Conservation (phyloP, 2,888 invertebrate genomes). For the Pelosia muscerda region DNA sequence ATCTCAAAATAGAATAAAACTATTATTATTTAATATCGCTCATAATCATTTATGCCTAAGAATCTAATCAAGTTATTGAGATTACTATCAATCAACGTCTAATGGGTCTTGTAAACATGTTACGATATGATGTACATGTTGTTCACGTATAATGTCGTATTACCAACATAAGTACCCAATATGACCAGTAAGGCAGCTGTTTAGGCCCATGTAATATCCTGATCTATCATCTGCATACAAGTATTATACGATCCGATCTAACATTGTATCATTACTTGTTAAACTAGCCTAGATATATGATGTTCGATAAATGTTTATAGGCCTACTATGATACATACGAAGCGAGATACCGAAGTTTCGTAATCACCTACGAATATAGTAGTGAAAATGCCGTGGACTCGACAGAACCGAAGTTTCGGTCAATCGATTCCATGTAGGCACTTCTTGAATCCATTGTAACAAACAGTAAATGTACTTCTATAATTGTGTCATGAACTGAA, state of each 20-base stretch:
- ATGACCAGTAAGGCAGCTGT: slow-evolving; percentile 7
- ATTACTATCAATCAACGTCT: slow-evolving; percentile 40
- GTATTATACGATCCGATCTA: background rate
- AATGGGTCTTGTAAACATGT: slow-evolving; percentile 17
- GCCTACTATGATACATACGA: too few species aligned
- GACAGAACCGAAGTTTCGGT: too few species aligned
- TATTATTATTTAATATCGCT: background rate
- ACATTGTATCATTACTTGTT: background rate
- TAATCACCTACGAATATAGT: too few species aligned
- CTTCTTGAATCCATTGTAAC: too few species aligned
- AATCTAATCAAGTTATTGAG: slow-evolving; percentile 20
- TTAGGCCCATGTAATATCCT: slow-evolving; percentile 14
- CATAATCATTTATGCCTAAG: slow-evolving; percentile 11
- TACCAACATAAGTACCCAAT: slow-evolving; percentile 1
- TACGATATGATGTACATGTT: background rate
- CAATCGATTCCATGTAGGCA: too few species aligned
- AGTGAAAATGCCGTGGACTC: too few species aligned
- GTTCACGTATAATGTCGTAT: slow-evolving; percentile 2
- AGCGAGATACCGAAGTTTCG: too few species aligned
- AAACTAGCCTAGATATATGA: background rate
- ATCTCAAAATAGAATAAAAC: background rate
- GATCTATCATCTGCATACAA: slow-evolving; percentile 6
- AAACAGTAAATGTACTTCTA: too few species aligned
- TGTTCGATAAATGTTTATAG: background rate
- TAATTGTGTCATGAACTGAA: too few species aligned